These are phyloP conservation scores for Corydoras sp. DNA, from an alignment of 2,113 vertebrate species.

Conservation along the genomic window DNA sequence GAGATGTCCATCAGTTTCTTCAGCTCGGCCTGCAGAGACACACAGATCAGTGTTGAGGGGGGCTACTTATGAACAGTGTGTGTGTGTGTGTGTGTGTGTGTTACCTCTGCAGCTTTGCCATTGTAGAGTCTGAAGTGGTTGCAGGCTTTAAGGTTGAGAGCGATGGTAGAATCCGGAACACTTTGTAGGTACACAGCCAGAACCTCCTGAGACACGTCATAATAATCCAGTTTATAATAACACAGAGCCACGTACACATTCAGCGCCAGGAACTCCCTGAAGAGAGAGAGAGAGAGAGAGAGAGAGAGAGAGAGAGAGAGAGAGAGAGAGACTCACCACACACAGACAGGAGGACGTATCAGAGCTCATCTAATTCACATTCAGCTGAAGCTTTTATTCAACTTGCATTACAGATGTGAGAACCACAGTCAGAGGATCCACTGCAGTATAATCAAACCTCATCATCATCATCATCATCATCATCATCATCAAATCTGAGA, in stretches of 20 bases:
- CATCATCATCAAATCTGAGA: too few relatives aligned
- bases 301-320: conserved; percentile 14
- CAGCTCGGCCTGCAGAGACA: conserved; percentile 76
- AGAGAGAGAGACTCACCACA: conserved; percentile 13
- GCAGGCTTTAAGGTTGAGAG: conserved; percentile 96
- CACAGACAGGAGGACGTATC: background rate
- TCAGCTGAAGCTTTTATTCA: too few relatives aligned
- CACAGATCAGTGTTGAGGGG: background rate
- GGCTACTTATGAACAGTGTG: background rate
- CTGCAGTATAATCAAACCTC: too few relatives aligned
- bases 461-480: too few relatives aligned
- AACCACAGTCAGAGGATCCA: too few relatives aligned
- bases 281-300: conserved; percentile 14
- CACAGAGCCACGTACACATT: conserved; percentile 96
- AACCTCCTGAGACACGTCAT: conserved; percentile 94
- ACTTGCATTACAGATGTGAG: too few relatives aligned
- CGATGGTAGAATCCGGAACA: conserved; percentile 91
- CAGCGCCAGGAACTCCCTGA: conserved; percentile 87
- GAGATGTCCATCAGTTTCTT: conserved; percentile 88
- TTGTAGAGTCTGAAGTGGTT: conserved; percentile 95
- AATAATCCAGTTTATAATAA: conserved; percentile 98
- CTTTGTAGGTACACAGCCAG: conserved; percentile 92
- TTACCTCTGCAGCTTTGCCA: conserved; percentile 92
- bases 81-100: conserved; percentile 1
- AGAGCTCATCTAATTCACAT: background rate